Base-by-base conservation (phyloP, 2,888 invertebrate genomes). In the Alloplasta piceator region DNA sequence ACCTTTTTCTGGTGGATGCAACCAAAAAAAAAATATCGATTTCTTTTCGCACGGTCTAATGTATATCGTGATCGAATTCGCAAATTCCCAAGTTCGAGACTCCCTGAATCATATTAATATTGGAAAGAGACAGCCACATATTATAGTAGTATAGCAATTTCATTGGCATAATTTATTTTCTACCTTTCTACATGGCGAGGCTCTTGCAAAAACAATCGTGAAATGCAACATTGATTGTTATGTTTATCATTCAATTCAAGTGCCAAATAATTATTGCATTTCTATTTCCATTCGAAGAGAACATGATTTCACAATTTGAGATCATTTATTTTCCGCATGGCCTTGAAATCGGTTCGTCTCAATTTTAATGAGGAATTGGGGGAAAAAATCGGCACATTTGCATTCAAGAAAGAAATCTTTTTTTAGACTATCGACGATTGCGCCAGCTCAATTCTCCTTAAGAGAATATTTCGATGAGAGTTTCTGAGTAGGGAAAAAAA, bases 131-230 rank as follows among this genome's bases (percentile, higher is more conserved):
- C 26, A 26, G 26, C 3, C 56, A 76, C 14, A 52, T 77, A 78
- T 66, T 71, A 74, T 56, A 83, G 74, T 85, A 84, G 86, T 39
- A 12, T 60, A 38, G 60, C 10, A 12, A 85, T 87, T 85, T 80
- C 88, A 84, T 86, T 85, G 80, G 86, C 85, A 89, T 88, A 81
- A 84, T 87, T 90, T 79, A 55, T 77, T 80, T 90, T 87, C 87
- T 88, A 88, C 86, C 87, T 87, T 86, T 85, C 82, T 87, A 87
- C 87, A 85, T 85, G 87, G 87, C 86, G 86, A 87, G 84, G 82
- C 87, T 88, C 88, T 89, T 87, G 87, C 84, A 87, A 84, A 84
- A 87, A 86, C 87, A 85, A 86, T 87, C 77, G 61, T 64, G 78
- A 74, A 77, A 55, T 9, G 43, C n/a, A 52, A 3, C 55, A 55